Evolutionary conservation across 92 coral and sea anemone genomes (phyloP).

Genomic region (Siderastrea siderea): DNA sequence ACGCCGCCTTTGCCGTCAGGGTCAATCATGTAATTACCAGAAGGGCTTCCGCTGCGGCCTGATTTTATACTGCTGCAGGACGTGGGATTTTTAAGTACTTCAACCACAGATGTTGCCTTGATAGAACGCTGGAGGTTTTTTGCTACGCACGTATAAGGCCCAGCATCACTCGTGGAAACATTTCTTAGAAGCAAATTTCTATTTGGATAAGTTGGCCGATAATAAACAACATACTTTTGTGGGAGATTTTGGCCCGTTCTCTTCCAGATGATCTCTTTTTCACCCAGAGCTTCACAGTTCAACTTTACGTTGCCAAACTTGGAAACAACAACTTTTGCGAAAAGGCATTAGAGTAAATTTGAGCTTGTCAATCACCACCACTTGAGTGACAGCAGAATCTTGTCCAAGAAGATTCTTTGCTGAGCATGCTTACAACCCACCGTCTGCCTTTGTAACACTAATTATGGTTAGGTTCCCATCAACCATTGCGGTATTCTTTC

Average conservation of each 20-base stretch:
- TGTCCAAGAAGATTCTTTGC: constrained; percentile 21
- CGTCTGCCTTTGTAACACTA: constrained; percentile 3
- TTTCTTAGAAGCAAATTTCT: constrained; percentile 28
- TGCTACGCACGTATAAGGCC: constrained; percentile 26
- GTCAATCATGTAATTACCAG: constrained; percentile 44
- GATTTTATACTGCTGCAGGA: constrained; percentile 39
- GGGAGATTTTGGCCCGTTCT: neutral
- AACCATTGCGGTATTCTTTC: neutral
- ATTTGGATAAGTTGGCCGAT: constrained; percentile 3
- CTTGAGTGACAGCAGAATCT: neutral
- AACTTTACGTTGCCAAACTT: neutral
- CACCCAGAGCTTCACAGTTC: constrained; percentile 10
- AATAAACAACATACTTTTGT: neutral
- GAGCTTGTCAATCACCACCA: constrained; percentile 23
- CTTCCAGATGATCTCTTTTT: constrained; percentile 2
- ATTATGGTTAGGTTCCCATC: constrained; percentile 14
- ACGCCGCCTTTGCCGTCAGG: constrained; percentile 53
- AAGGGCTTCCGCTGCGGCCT: neutral
- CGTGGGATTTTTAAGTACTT: neutral
- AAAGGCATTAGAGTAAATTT: constrained; percentile 19
- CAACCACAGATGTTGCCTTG: constrained; percentile 5
- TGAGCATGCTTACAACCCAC: constrained; percentile 27
- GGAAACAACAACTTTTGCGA: neutral
- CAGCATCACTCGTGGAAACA: neutral
- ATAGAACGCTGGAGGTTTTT: constrained; percentile 25